phyloP scores from a whole-genome alignment of 92 coral and sea anemone genomes.

The Nematostella vectensis region DNA sequence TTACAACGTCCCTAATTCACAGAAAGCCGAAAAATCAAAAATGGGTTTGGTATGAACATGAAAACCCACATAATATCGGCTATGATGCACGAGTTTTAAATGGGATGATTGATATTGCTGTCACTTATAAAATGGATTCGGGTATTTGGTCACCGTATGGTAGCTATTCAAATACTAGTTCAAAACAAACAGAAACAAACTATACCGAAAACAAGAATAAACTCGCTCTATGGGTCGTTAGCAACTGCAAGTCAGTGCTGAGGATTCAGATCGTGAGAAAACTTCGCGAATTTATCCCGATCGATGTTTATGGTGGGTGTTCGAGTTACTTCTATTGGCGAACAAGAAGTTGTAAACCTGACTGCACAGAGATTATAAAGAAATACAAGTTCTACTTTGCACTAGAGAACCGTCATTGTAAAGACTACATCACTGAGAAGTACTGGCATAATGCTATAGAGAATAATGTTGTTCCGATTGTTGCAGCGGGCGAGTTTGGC shows the following conservation, averaged over 20 bases:
- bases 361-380: constrained; percentile 24
- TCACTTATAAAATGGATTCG: constrained; percentile 79
- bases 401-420: constrained; percentile 67
- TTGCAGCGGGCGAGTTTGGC: constrained; percentile 68
- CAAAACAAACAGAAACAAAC: constrained; percentile 16
- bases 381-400: constrained; percentile 72
- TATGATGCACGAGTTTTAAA: constrained; percentile 39
- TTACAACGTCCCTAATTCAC: neutral
- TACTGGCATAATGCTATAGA: constrained; percentile 67
- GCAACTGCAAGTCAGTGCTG: constrained; percentile 46
- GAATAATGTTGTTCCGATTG: constrained; percentile 62
- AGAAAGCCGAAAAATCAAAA: constrained; percentile 37
- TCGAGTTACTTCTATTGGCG: constrained; percentile 48
- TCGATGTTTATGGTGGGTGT: constrained; percentile 74
- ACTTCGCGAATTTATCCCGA: constrained; percentile 36
- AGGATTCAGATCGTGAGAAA: constrained; percentile 49
- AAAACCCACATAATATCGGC: constrained; percentile 48
- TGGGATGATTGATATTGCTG: constrained; percentile 75
- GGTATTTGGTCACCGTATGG: constrained; percentile 78
- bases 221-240: constrained; percentile 62
- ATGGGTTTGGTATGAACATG: constrained; percentile 78
- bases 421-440: constrained; percentile 83
- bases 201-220: constrained; percentile 62
- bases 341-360: constrained; percentile 4
- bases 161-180: constrained; percentile 4